These are phyloP conservation scores for Heliconius hortense DNA, from an alignment of 2,888 invertebrate genomes.

Conservation along the genomic window DNA sequence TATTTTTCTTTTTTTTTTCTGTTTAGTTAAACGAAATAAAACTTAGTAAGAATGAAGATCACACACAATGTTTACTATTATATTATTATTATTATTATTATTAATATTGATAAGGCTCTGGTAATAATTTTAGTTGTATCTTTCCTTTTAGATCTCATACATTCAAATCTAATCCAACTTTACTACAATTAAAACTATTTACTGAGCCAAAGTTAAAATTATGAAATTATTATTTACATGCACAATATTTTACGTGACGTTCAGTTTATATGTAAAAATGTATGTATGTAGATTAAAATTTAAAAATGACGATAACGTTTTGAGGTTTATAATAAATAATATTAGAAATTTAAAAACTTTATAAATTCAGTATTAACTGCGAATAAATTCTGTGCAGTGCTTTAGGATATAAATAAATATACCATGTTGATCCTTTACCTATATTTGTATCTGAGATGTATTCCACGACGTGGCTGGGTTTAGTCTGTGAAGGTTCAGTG, in stretches of 20 bases:
- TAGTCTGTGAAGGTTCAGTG: slow-evolving; percentile 52
- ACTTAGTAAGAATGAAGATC: slow-evolving; percentile 45
- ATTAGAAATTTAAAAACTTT: slow-evolving; percentile 24
- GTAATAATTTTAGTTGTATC: slow-evolving; percentile 27
- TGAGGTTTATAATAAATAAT: neutral
- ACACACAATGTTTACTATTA: slow-evolving; percentile 41
- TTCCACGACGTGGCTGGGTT: slow-evolving; percentile 14
- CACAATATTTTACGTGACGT: slow-evolving; percentile 15
- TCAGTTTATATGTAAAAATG: slow-evolving; percentile 10
- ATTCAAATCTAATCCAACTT: slow-evolving; percentile 37
- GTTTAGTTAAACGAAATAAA: slow-evolving; percentile 15
- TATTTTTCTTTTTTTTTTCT: neutral
- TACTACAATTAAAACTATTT: slow-evolving; percentile 28
- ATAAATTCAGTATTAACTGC: slow-evolving; percentile 70
- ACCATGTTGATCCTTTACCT: slow-evolving; percentile 38
- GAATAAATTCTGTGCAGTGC: slow-evolving; percentile 56
- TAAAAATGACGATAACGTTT: slow-evolving; percentile 2
- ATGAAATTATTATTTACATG: slow-evolving; percentile 1
- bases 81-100: slow-evolving; percentile 3
- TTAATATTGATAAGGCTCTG: slow-evolving; percentile 22
- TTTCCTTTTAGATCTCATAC: slow-evolving; percentile 21
- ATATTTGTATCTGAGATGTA: slow-evolving; percentile 37
- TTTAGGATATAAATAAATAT: slow-evolving; percentile 49
- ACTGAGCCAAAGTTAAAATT: slow-evolving; percentile 11
- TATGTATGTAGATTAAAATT: slow-evolving; percentile 9